Evolutionary conservation across 2,797 vertebrate genomes (phyloP).

Genomic region (Macropus fuliginosus): DNA sequence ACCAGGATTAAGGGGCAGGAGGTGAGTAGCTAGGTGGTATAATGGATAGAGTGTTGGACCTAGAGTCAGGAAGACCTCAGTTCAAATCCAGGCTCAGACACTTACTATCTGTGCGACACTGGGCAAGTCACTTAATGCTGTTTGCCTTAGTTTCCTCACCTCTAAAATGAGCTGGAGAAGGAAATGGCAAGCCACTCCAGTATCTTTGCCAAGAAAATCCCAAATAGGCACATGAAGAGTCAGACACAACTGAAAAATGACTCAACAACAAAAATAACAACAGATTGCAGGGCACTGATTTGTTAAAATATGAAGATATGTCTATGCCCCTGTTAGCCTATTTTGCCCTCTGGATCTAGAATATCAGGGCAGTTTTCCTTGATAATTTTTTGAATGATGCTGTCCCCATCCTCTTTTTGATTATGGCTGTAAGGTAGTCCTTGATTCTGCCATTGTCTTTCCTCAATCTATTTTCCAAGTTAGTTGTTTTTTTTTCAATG

Average conservation of each 20-base stretch:
- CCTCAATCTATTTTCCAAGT: neutral
- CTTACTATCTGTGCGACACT: neutral
- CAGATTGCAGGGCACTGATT: neutral
- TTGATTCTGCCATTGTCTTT: neutral
- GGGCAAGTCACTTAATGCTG: neutral
- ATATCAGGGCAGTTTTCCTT: neutral
- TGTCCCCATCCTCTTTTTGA: neutral
- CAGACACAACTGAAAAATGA: neutral
- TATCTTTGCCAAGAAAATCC: neutral
- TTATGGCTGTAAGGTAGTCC: neutral
- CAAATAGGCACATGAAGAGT: neutral
- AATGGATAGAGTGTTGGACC: neutral
- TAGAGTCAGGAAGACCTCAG: neutral
- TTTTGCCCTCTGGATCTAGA: neutral
- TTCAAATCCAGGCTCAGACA: neutral
- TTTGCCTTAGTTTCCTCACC: neutral
- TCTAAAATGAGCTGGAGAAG: neutral
- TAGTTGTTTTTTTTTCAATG: neutral
- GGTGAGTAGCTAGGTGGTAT: neutral
- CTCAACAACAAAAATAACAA: neutral
- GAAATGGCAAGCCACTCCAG: neutral
- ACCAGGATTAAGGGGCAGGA: neutral
- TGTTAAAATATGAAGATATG: neutral
- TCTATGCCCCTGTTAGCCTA: neutral
- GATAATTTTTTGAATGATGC: neutral